Evolutionary conservation across 2,888 invertebrate genomes (phyloP), one percentile per base, ranked within the genome.

Genomic region (Lithodes maja): DNA sequence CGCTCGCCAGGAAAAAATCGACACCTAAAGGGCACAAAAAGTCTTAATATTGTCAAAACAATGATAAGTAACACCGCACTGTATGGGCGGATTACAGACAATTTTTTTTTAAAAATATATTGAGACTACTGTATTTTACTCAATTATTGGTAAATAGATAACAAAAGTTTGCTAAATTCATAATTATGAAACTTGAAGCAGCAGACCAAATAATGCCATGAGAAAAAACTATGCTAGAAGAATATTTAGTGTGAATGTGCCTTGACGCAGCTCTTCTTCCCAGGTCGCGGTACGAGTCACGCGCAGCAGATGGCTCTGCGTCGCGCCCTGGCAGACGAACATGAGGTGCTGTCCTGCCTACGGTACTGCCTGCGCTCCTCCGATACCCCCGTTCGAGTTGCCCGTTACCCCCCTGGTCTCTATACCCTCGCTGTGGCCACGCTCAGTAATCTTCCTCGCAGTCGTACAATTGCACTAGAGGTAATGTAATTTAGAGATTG

Each of bases 321-420:
- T 79, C 94, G 97, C 91, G 96, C 97, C 0, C 95, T 98, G 89
- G 94, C 97, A 68, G 98, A 98, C 93, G 98, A 98, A 94, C 95
- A 98, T 92, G 97, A 98, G 90, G 98, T 98, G 93, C 95, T 98
- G 94, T 97, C 98, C 94, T 98, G 98, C 93, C 94, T 98, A 2
- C 96, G 96, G 93, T 96, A 96, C 92, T 97, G 97, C 94, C 95
- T 96, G 91, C 95, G 97, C 89, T 97, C 97, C 93, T 95, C 96
- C 78, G 98, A 98, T 93, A 96, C 97, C 83, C 96, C 96, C 74
- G 94, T 97, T 86, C 95, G 97, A 91, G 94, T 98, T 92, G 96
- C 97, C 33, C 95, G 96, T 12, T 96, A 97, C 12, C 96, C 97
- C 3, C 96, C 97, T 33, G 97, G 97, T 5, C 95, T 98, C 12